These are phyloP conservation scores for Cyclophora punctaria DNA, from an alignment of 2,888 invertebrate genomes.

Conservation along the genomic window DNA sequence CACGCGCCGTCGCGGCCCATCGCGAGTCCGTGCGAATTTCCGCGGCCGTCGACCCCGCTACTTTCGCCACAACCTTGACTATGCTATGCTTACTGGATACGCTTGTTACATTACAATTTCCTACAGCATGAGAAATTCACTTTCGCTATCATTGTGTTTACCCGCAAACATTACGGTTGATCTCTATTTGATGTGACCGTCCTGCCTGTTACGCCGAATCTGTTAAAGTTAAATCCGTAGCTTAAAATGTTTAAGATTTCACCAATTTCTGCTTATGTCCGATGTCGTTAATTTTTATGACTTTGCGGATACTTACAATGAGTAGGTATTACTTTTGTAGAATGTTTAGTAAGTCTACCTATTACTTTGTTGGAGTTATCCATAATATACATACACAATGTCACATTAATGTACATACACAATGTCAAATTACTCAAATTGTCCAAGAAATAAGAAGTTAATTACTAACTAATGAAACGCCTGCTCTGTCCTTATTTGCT, in stretches of 20 bases:
- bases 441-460: no score
- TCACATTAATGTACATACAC: no score
- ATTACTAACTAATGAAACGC: no score
- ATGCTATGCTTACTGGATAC: slow-evolving; percentile 21
- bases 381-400: no score
- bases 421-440: no score
- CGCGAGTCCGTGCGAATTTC: slow-evolving; percentile 26
- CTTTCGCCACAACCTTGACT: slow-evolving; percentile 73
- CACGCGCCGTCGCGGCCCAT: slow-evolving; percentile 12
- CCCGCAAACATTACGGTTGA: slow-evolving; percentile 19
- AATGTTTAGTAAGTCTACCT: no score
- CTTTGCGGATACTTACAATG: no score
- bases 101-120: slow-evolving; percentile 49
- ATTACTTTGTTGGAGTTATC: no score
- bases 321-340: no score
- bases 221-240: no score
- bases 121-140: slow-evolving; percentile 58
- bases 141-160: slow-evolving; percentile 51
- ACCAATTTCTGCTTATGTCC: neutral
- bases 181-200: slow-evolving; percentile 14
- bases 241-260: neutral
- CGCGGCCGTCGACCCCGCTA: slow-evolving; percentile 49
- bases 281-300: slow-evolving; percentile 4
- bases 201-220: neutral
- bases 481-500: no score